Evolutionary conservation across 2,113 vertebrate species (phyloP).

Genomic region (Monarcha castaneiventris): DNA sequence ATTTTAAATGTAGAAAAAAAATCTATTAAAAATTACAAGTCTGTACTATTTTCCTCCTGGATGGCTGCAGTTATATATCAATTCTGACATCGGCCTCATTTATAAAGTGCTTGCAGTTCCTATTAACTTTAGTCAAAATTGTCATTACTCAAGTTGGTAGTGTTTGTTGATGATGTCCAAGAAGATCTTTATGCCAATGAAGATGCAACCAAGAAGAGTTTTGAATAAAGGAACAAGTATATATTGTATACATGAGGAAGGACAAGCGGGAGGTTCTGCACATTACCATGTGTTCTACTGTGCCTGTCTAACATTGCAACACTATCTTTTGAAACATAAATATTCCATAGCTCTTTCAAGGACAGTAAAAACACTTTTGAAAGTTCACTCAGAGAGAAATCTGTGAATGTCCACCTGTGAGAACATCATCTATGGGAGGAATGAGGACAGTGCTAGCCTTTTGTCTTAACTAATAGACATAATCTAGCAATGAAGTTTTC

Average conservation of each 20-base stretch:
- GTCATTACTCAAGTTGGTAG: not conserved
- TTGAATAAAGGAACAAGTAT: not conserved
- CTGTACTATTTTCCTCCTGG: not conserved
- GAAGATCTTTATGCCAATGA: not conserved
- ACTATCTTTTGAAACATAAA: not conserved
- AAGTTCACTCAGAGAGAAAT: not conserved
- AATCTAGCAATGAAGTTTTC: not conserved
- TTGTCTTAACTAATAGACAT: not conserved
- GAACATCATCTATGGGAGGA: not conserved
- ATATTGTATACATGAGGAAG: not conserved
- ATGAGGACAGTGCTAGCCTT: not conserved
- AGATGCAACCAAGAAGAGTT: not conserved
- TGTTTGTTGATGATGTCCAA: not conserved
- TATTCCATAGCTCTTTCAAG: not conserved
- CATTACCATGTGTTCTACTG: rapidly evolving
- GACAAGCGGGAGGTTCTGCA: not conserved
- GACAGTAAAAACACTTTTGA: not conserved
- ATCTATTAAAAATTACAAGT: not conserved
- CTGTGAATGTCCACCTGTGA: not conserved
- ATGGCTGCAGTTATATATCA: not conserved
- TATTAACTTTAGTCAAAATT: not conserved
- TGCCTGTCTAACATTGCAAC: not conserved
- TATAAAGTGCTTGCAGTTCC: not conserved
- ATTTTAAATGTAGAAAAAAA: not conserved
- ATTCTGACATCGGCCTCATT: not conserved